A percentile compares a stretch with the other conserved stretches of the same genome.
Conservation (phyloP, 2,888 invertebrate species). For the Pegoplata infirma region DNA sequence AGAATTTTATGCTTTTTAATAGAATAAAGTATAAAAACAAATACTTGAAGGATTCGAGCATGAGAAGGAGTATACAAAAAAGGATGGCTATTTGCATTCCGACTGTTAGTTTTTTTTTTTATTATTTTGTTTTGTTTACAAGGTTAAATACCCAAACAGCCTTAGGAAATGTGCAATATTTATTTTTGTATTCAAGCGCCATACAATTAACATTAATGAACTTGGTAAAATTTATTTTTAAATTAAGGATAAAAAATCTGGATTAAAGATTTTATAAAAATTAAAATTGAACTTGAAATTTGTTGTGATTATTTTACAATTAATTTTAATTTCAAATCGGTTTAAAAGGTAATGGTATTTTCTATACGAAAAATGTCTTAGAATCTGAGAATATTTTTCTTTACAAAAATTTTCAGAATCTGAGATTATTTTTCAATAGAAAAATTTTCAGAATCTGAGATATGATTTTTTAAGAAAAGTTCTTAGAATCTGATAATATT, state of each 20-base stretch:
- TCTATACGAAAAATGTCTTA: too few species aligned
- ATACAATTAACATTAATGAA: constrained; percentile 49
- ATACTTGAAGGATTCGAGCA: not conserved
- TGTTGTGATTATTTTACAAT: too few species aligned
- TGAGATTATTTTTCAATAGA: too few species aligned
- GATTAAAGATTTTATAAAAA: not conserved
- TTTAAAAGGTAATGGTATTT: too few species aligned
- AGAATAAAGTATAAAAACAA: constrained; percentile 20
- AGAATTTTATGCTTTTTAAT: constrained; percentile 18
- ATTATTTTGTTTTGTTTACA: constrained; percentile 27
- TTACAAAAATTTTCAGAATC: too few species aligned
- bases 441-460: too few species aligned
- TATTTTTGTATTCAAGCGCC: constrained; percentile 24
- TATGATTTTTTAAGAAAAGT: too few species aligned
- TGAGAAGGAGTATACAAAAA: constrained; percentile 1
- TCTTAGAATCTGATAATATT: too few species aligned
- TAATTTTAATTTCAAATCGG: too few species aligned
- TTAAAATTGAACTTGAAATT: not conserved
- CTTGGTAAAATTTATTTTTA: not conserved
- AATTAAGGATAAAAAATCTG: constrained; percentile 12
- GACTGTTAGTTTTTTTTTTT: too few species aligned
- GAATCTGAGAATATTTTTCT: too few species aligned
- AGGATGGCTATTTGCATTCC: constrained; percentile 34
- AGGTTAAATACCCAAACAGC: constrained; percentile 54
- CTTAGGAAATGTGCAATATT: constrained; percentile 41